Base-by-base conservation (phyloP, 2,797 vertebrate genomes). In the Erpetoichthys calabaricus region DNA sequence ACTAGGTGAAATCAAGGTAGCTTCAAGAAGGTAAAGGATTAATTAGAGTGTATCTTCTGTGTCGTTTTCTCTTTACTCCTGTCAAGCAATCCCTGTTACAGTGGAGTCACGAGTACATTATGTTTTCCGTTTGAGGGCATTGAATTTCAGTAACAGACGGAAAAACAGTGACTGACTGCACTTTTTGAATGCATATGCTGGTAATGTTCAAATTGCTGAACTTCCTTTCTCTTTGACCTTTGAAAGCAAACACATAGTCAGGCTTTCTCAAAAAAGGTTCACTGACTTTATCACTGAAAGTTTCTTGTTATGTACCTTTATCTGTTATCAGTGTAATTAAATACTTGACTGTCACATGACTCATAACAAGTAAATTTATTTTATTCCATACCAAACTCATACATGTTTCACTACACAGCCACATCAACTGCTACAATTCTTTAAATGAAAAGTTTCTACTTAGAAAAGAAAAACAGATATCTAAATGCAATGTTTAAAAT, bases 71-170 rank as follows among this genome's bases (percentile, higher is more conserved):
- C 81, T 81, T 84, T 70, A 67, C 77, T 78, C 80, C 68, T 75
- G 83, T 89, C 89, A 91, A 89, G 86, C 91, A 89, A 91, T 85
- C 87, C 86, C 81, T 83, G 82, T 79, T 85, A 82, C 74, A 60
- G 68, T 76, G 68, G 81, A 90, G 87, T 91, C 88, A 90, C 84
- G 88, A 85, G 85, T 66, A 83, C 77, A 81, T 80, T 79, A 85
- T 84, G 81, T 85, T 90, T 89, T 82, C 82, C 80, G 85, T 86
- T 83, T 79, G 75, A 80, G 75, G 80, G 78, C 73, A 75, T 5
- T 8, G 63, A 71, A 74, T 65, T 67, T 57, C 63, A 75, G 77
- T 81, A 80, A 84, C 83, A 70, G 68, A 78, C 68, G 70, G 71
- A 69, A 76, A 81, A 79, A 75, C 65, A 69, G 58, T 55, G 53